A percentile compares a stretch with the other conserved stretches of the same genome.
Evolutionary conservation across 2,888 invertebrate genomes (phyloP).

Genomic region (Melitaea athalia): DNA sequence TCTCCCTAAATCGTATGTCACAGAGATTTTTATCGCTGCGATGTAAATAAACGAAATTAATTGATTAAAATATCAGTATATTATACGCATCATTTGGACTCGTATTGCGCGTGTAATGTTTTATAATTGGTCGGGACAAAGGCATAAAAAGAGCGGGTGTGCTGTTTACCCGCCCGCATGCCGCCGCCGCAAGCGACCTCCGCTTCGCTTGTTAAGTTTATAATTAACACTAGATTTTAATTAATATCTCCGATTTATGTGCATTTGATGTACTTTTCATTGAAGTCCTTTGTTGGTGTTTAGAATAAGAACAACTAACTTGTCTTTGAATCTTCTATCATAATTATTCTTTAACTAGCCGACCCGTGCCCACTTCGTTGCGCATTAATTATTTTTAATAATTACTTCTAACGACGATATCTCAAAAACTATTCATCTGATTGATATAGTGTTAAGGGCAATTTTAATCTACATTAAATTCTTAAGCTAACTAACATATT

Average conservation of each 20-base stretch:
- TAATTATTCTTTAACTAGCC: no score
- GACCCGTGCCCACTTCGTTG: no score
- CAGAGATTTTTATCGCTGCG: neutral
- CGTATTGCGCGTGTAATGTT: conserved; percentile 21
- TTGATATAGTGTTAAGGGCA: no score
- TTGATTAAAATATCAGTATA: conserved; percentile 5
- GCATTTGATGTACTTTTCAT: conserved; percentile 26
- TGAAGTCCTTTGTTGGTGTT: conserved; percentile 22
- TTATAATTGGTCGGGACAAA: conserved; percentile 41
- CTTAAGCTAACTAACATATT: no score
- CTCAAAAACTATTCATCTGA: no score
- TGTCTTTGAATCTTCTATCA: no score
- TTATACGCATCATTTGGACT: conserved; percentile 22
- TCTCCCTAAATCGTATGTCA: neutral
- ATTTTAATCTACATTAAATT: no score
- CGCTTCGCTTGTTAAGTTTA: conserved; percentile 46
- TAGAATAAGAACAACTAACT: neutral
- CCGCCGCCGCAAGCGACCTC: conserved; percentile 48
- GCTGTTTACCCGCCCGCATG: conserved; percentile 69
- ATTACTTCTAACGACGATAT: no score
- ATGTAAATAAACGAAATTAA: neutral
- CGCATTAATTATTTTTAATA: no score
- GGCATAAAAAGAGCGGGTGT: conserved; percentile 55
- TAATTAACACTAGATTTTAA: conserved; percentile 48
- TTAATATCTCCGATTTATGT: conserved; percentile 39